Conservation (phyloP, 2,888 invertebrate genomes). For the Mesorhabditis spiculigera region DNA sequence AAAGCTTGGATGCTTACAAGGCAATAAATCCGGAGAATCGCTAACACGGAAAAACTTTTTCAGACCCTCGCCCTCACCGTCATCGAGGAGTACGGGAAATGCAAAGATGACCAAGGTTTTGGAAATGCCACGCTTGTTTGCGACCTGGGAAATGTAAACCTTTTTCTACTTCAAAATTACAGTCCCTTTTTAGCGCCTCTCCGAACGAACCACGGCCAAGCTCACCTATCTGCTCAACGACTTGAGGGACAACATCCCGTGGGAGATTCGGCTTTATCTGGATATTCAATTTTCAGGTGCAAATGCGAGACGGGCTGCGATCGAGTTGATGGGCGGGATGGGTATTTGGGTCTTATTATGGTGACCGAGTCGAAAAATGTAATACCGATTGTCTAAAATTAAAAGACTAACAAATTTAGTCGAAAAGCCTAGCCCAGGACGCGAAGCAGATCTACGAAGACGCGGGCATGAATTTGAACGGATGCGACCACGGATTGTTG, state of each 20-base stretch:
- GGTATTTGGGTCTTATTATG: constrained; percentile 43
- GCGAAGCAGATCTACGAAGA: constrained; percentile 44
- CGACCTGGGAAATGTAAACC: constrained; percentile 24
- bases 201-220: constrained; percentile 2
- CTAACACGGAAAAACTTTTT: neutral
- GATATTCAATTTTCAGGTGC: constrained; percentile 27
- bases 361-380: constrained; percentile 39
- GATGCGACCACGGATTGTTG: constrained; percentile 53
- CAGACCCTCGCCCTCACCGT: neutral
- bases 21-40: too few relatives aligned
- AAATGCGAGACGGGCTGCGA: constrained; percentile 38
- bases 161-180: neutral
- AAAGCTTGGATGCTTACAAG: too few relatives aligned
- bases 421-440: constrained; percentile 35
- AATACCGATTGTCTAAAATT: neutral
- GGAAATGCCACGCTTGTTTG: constrained; percentile 37
- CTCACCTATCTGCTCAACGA: neutral
- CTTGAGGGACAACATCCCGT: neutral
- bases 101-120: constrained; percentile 29
- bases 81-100: constrained; percentile 34
- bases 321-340: constrained; percentile 33
- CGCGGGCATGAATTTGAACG: constrained; percentile 42
- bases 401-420: constrained; percentile 17
- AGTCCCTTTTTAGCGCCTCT: neutral
- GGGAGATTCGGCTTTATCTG: neutral